Conservation (phyloP, 2,888 invertebrate genomes). For the Nesidiocoris tenuis region DNA sequence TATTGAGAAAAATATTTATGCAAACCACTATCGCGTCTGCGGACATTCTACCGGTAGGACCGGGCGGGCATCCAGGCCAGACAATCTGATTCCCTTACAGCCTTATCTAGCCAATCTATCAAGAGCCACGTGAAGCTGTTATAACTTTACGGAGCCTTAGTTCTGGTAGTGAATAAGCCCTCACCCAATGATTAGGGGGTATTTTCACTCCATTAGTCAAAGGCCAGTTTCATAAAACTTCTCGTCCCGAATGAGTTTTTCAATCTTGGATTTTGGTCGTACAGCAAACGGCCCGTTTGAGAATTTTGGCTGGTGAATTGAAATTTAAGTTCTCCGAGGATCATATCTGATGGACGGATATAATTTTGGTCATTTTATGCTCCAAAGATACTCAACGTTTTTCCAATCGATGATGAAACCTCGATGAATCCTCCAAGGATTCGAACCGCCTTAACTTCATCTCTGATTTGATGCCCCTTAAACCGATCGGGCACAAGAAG, state of each 20-base stretch:
- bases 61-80: constrained; percentile 2
- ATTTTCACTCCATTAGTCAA: constrained; percentile 34
- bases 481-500: no score
- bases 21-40: neutral
- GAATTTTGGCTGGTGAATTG: no score
- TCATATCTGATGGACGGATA: no score
- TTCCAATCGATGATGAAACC: no score
- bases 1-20: no score
- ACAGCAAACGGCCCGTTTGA: no score
- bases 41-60: neutral
- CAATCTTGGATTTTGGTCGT: neutral
- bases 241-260: neutral
- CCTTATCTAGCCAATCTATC: constrained; percentile 20
- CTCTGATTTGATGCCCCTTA: no score
- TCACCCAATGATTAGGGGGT: constrained; percentile 14
- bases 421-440: no score
- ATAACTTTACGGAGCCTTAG: constrained; percentile 1
- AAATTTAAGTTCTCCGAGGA: no score
- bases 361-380: no score
- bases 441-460: no score
- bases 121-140: constrained; percentile 6
- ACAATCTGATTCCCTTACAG: neutral
- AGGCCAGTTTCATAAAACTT: neutral
- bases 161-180: constrained; percentile 19
- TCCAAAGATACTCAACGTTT: no score